Evolutionary conservation across 1,140 invertebrate genomes (phyloP).

Genomic region (Probaryconus sp.): DNA sequence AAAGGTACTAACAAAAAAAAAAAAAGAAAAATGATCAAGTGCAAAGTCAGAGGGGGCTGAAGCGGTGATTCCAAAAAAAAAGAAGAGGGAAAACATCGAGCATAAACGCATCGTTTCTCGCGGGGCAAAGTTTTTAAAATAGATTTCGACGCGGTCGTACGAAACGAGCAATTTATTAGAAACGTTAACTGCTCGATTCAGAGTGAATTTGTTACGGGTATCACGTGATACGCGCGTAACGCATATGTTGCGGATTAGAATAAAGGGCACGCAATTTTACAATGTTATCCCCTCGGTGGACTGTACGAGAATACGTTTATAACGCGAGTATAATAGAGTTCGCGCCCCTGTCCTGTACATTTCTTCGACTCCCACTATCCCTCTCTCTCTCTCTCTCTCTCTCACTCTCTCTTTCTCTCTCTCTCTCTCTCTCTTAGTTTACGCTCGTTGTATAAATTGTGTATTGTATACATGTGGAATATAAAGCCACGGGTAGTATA

Average conservation of each 20-base stretch:
- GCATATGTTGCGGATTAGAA: slow-evolving; percentile 61
- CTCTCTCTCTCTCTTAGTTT: too few species aligned
- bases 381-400: slow-evolving; percentile 46
- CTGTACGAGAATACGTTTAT: slow-evolving; percentile 65
- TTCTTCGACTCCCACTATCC: slow-evolving; percentile 52
- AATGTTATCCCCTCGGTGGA: slow-evolving; percentile 50
- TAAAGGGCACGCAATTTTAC: slow-evolving; percentile 60
- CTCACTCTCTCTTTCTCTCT: slow-evolving; percentile 48
- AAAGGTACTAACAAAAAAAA: too few species aligned
- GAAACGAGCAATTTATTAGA: slow-evolving; percentile 62
- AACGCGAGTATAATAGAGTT: slow-evolving; percentile 70
- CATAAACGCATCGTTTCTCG: too few species aligned
- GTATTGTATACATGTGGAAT: slow-evolving; percentile 44
- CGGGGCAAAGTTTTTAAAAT: slow-evolving; percentile 61
- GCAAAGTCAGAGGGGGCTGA: too few species aligned
- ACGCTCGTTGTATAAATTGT: slow-evolving; percentile 52
- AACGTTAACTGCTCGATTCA: slow-evolving; percentile 64
- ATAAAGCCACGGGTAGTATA: slow-evolving; percentile 58
- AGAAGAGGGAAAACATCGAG: too few species aligned
- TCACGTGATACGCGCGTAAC: slow-evolving; percentile 55
- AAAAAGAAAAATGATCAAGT: too few species aligned
- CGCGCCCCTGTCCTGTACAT: slow-evolving; percentile 59
- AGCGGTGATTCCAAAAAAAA: too few species aligned
- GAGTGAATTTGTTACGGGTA: slow-evolving; percentile 59
- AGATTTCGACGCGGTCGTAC: slow-evolving; percentile 53